Percentiles rank a stretch among this genome's conserved stretches.
phyloP scores from a whole-genome alignment of 2,113 vertebrate genomes.

The Nannobrachium achirus region DNA sequence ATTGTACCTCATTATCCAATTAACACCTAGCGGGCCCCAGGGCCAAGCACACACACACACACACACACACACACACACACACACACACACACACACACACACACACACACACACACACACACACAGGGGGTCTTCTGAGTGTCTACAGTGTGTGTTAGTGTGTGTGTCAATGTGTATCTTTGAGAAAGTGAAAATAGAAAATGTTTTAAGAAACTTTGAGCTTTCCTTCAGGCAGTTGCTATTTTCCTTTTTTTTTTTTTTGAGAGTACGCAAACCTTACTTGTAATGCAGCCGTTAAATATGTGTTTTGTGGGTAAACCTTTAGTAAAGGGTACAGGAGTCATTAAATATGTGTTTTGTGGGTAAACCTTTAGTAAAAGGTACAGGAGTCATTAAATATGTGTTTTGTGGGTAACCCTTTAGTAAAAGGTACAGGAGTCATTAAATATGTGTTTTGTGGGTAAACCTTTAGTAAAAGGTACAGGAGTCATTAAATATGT shows the following conservation, averaged over 20 bases:
- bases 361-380: too few species aligned
- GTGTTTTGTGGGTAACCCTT: too few species aligned
- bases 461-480: too few species aligned
- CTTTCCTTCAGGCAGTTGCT: constrained; percentile 38
- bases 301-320: not conserved
- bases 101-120: constrained; percentile 12
- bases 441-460: too few species aligned
- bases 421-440: too few species aligned
- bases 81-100: constrained; percentile 17
- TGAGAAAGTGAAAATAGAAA: constrained; percentile 56
- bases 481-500: too few species aligned
- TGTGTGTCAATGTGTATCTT: not conserved
- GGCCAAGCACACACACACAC: constrained; percentile 81
- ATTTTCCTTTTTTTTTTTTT: constrained; percentile 21
- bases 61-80: constrained; percentile 36
- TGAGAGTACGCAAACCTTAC: constrained; percentile 5
- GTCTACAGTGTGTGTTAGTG: constrained; percentile 45
- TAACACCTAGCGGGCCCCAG: constrained; percentile 87
- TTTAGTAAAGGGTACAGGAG: not conserved
- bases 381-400: too few species aligned
- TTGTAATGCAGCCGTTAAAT: constrained; percentile 11
- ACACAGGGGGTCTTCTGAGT: not conserved
- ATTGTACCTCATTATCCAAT: constrained; percentile 99
- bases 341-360: too few species aligned
- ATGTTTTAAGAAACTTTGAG: constrained; percentile 59